These are phyloP conservation scores for Macrosoma leucophasiata DNA, from an alignment of 2,888 invertebrate species.

Conservation along the genomic window DNA sequence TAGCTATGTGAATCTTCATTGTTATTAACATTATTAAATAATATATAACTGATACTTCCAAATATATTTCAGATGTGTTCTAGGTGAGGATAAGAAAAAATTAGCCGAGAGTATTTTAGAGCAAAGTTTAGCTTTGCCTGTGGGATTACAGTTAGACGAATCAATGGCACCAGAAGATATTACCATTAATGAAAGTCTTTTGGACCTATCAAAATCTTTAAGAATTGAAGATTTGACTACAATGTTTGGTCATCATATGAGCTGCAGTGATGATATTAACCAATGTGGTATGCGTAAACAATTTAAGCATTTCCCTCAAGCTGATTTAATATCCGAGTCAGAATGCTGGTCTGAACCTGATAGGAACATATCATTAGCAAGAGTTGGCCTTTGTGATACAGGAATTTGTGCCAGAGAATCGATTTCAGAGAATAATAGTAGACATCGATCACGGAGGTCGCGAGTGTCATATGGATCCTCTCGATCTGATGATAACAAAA, in stretches of 20 bases:
- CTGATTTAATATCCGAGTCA: conserved; percentile 77
- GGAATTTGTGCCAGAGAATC: conserved; percentile 43
- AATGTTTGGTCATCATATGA: conserved; percentile 66
- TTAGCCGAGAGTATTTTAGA: conserved; percentile 67
- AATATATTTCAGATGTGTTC: conserved; percentile 54
- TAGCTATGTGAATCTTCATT: too few relatives aligned
- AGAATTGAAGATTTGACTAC: conserved; percentile 63
- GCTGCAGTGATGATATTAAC: conserved; percentile 44
- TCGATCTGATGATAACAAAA: conserved; percentile 61
- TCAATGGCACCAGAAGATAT: conserved; percentile 64
- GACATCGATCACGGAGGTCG: conserved; percentile 54
- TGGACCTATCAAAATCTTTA: conserved; percentile 61
- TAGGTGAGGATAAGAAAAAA: conserved; percentile 67
- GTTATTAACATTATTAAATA: too few relatives aligned
- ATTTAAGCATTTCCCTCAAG: conserved; percentile 43
- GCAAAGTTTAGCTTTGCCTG: conserved; percentile 66
- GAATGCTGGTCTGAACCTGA: conserved; percentile 94
- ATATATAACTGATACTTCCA: too few relatives aligned
- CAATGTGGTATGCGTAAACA: conserved; percentile 36
- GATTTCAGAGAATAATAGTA: conserved; percentile 49
- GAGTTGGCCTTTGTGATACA: conserved; percentile 79
- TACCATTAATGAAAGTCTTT: conserved; percentile 61
- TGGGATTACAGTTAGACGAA: conserved; percentile 64
- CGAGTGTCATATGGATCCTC: conserved; percentile 59
- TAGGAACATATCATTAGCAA: conserved; percentile 84